phyloP scores from a whole-genome alignment of 2,113 vertebrate species.

The Mellivora capensis region DNA sequence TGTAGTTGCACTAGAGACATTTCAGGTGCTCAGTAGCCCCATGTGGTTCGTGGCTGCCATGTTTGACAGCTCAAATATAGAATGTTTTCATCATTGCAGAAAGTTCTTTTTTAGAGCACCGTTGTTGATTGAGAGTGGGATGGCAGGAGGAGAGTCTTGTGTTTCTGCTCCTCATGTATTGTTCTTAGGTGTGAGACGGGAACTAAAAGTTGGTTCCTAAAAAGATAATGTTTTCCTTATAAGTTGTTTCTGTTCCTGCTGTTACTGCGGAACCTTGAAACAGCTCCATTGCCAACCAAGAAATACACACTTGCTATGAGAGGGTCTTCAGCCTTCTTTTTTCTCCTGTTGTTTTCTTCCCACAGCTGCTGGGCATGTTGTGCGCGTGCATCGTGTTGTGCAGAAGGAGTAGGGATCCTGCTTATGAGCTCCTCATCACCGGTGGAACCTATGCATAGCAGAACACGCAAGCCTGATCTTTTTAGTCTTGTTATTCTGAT shows the following conservation, averaged over 20 bases:
- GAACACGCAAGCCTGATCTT: conserved; percentile 60
- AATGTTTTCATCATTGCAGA: not conserved
- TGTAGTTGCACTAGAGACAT: not conserved
- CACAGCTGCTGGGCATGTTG: conserved; percentile 94
- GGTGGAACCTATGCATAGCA: conserved; percentile 90
- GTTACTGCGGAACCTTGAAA: not conserved
- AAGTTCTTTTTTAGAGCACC: not conserved
- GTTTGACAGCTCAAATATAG: not conserved
- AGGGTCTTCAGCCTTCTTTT: not conserved
- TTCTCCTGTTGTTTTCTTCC: conserved; percentile 37
- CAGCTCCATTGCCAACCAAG: not conserved
- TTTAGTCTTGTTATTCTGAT: conserved; percentile 56
- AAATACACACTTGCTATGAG: not conserved
- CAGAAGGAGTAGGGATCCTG: conserved; percentile 90
- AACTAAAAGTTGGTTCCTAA: not conserved
- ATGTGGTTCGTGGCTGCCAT: not conserved
- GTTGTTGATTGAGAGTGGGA: not conserved
- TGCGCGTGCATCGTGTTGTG: conserved; percentile 93
- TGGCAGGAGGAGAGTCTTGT: not conserved
- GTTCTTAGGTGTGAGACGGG: not conserved
- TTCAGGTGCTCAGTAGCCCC: not conserved
- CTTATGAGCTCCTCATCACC: conserved; percentile 94
- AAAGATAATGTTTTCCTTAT: not conserved
- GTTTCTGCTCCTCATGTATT: not conserved
- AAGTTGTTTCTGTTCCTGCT: not conserved